These are phyloP conservation scores for Hylomyscus alleni DNA, from an alignment of 2,797 vertebrate genomes.

Conservation along the genomic window DNA sequence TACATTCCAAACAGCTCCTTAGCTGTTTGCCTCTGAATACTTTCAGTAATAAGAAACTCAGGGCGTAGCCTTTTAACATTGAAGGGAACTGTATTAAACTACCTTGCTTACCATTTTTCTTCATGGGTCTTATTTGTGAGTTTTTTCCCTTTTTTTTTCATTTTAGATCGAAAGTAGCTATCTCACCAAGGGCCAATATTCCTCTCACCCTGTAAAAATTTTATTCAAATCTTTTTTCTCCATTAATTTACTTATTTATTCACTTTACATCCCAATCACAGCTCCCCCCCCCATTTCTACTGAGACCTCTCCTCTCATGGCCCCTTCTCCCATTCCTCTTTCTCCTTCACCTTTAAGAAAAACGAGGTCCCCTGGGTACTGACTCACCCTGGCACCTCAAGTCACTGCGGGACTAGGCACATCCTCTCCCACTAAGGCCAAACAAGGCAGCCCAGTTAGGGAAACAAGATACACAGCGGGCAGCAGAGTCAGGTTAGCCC, in stretches of 20 bases:
- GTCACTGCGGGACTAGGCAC: background rate
- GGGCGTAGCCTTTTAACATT: background rate
- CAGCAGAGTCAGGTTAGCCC: background rate
- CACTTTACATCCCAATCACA: background rate
- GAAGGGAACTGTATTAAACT: background rate
- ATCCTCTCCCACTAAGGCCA: background rate
- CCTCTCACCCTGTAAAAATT: background rate
- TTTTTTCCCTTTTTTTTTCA: background rate
- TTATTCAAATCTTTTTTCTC: background rate
- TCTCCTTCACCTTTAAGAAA: background rate
- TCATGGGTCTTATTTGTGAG: background rate
- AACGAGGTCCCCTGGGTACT: background rate
- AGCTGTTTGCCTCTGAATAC: background rate
- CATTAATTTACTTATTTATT: background rate
- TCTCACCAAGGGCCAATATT: background rate
- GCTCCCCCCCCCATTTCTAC: background rate
- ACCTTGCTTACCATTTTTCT: constrained; percentile 18
- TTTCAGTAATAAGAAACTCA: constrained; percentile 4
- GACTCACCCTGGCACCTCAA: background rate
- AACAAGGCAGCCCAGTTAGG: background rate
- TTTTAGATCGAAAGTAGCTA: background rate
- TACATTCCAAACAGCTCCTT: background rate
- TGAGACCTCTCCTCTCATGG: background rate
- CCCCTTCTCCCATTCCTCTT: background rate
- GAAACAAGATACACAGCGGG: background rate